phyloP scores from a whole-genome alignment of 2,888 invertebrate species.

The Clunio marinus region DNA sequence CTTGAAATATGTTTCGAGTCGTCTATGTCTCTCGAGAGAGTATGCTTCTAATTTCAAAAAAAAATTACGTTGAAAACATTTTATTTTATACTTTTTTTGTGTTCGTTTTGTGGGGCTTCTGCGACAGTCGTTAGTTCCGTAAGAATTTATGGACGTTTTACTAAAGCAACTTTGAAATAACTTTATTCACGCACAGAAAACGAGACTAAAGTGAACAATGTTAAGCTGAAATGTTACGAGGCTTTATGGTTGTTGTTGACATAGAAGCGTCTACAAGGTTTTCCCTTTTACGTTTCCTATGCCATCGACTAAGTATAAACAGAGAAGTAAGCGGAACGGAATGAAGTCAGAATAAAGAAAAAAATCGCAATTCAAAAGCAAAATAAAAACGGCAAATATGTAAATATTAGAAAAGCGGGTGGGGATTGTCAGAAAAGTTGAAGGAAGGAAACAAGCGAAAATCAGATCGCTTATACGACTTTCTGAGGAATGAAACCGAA shows the following conservation, averaged over 20 bases:
- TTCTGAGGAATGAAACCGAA: neutral
- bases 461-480: neutral
- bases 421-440: neutral
- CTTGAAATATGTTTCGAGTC: no score
- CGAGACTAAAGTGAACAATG: neutral
- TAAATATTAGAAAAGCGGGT: neutral
- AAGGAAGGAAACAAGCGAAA: neutral
- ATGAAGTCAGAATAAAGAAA: neutral
- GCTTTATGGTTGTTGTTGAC: no score
- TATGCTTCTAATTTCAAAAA: no score
- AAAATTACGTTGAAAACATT: no score
- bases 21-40: no score
- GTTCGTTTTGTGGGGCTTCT: no score
- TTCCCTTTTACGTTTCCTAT: neutral
- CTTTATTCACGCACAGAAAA: slow-evolving; percentile 30
- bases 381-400: slow-evolving; percentile 15
- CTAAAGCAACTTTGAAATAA: slow-evolving; percentile 5
- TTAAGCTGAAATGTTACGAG: no score
- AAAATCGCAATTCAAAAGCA: slow-evolving; percentile 9
- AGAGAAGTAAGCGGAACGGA: neutral
- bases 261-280: neutral
- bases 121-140: neutral
- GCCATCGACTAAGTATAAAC: neutral
- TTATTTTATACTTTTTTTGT: no score
- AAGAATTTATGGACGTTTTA: neutral